Evolutionary conservation across 2,888 invertebrate genomes (phyloP).

Genomic region (Xylota segnis): DNA sequence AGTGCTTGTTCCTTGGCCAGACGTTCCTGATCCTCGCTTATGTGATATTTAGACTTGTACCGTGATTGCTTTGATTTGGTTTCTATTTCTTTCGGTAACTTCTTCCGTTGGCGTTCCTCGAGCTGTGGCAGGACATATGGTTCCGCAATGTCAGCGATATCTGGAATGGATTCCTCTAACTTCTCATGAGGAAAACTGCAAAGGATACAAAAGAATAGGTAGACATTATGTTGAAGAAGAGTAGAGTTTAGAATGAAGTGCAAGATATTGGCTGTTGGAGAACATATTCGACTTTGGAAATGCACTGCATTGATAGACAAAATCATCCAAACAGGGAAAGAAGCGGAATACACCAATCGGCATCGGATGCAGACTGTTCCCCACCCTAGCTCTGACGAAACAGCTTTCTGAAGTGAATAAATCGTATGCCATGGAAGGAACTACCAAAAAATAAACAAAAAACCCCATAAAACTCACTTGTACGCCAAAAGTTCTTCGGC

Average conservation of each 20-base stretch:
- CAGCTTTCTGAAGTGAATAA: too few relatives aligned
- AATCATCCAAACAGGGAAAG: too few relatives aligned
- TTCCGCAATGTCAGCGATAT: constrained; percentile 79
- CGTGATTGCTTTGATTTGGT: constrained; percentile 73
- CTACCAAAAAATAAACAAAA: too few relatives aligned
- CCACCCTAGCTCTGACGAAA: too few relatives aligned
- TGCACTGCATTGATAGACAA: too few relatives aligned
- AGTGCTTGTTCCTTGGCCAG: constrained; percentile 84
- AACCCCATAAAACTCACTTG: constrained; percentile 20
- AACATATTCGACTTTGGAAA: too few relatives aligned
- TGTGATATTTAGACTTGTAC: constrained; percentile 81
- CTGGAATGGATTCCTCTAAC: constrained; percentile 68
- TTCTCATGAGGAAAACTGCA: constrained; percentile 53
- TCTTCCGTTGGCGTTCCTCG: constrained; percentile 32
- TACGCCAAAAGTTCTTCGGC: constrained; percentile 61
- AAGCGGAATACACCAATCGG: too few relatives aligned
- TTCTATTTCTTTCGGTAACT: constrained; percentile 16
- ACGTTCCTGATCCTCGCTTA: constrained; percentile 81
- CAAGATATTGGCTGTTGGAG: too few relatives aligned
- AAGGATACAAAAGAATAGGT: background rate
- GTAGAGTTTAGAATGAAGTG: too few relatives aligned
- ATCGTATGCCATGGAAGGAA: too few relatives aligned
- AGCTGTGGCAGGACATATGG: constrained; percentile 78
- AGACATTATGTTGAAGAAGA: too few relatives aligned
- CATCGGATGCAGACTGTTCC: too few relatives aligned